Evolutionary conservation across 2,113 vertebrate genomes (phyloP).

Genomic region (human): GRCh38 chr16:73248501-73249000

Average conservation of each 20-base stretch:
- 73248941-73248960: constrained; percentile 70
- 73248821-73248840: constrained; percentile 56
- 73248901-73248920: constrained; percentile 44
- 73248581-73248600: neutral
- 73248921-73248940: constrained; percentile 66
- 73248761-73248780: neutral
- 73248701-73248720: neutral
- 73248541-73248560: neutral
- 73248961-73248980: constrained; percentile 65
- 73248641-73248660: neutral
- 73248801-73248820: neutral
- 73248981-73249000: constrained; percentile 72
- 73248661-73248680: neutral
- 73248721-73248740: neutral
- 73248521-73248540: neutral
- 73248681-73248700: neutral
- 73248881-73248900: constrained; percentile 64
- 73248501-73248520: too few relatives aligned
- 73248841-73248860: constrained; percentile 30
- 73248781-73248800: neutral
- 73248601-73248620: neutral
- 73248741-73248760: neutral
- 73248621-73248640: neutral
- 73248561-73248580: neutral
- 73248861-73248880: constrained; percentile 65